phyloP scores from a whole-genome alignment of 2,888 invertebrate genomes.

The Euzetes globulus region DNA sequence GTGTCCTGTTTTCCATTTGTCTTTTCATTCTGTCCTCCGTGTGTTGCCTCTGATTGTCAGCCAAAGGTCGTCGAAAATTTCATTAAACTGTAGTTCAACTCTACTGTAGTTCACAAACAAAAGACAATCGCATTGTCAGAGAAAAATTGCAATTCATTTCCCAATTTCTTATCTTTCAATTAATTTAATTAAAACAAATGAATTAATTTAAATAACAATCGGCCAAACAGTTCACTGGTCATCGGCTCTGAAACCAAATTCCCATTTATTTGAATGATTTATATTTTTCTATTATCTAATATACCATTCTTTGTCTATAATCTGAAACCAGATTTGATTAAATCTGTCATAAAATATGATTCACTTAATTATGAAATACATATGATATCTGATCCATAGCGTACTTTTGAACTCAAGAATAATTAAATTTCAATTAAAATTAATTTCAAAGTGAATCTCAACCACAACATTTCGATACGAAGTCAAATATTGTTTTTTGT shows the following conservation, averaged over 20 bases:
- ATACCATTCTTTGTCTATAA: no score
- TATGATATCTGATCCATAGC: no score
- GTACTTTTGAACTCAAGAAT: neutral
- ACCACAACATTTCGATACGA: no score
- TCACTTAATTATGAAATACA: no score
- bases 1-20: neutral
- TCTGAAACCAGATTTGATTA: no score
- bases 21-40: neutral
- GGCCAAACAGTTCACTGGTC: neutral
- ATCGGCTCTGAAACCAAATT: no score
- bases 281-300: no score
- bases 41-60: neutral
- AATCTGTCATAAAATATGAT: no score
- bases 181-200: neutral
- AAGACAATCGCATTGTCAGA: neutral
- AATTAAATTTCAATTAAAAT: no score
- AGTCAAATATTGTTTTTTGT: no score
- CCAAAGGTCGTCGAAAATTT: neutral
- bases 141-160: neutral
- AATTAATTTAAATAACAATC: neutral
- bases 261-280: no score
- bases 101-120: neutral
- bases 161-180: neutral
- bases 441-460: no score
- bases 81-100: neutral